These are phyloP conservation scores for Rhagium mordax DNA, from an alignment of 2,888 invertebrate species.

Conservation along the genomic window DNA sequence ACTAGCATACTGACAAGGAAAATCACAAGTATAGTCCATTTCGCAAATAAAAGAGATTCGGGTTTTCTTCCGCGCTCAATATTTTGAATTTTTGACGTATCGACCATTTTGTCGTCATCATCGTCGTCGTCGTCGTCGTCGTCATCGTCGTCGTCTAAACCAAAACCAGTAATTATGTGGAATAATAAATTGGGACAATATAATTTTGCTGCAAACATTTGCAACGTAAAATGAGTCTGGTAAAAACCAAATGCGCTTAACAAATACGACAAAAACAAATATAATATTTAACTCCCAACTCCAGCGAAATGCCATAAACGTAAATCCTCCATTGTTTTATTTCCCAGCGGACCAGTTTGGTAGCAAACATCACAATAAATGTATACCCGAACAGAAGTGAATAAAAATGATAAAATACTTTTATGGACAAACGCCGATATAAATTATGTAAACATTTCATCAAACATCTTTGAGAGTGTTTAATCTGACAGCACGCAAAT, in stretches of 20 bases:
- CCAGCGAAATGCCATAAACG: conserved; percentile 55
- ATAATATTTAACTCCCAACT: conserved; percentile 53
- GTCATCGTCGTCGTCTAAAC: too few relatives aligned
- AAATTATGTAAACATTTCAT: background rate
- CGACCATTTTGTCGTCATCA: too few relatives aligned
- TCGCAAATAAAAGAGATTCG: too few relatives aligned
- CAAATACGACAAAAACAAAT: conserved; percentile 35
- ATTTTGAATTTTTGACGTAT: too few relatives aligned
- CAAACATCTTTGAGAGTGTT: too few relatives aligned
- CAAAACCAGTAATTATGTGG: too few relatives aligned
- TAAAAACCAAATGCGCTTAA: background rate
- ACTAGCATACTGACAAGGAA: too few relatives aligned
- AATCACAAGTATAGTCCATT: too few relatives aligned
- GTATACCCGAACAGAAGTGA: conserved; percentile 38
- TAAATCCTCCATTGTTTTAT: conserved; percentile 60
- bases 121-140: too few relatives aligned
- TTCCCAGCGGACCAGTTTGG: conserved; percentile 54
- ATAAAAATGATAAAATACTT: conserved; percentile 12
- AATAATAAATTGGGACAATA: background rate
- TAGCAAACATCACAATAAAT: conserved; percentile 56
- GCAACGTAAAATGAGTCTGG: background rate
- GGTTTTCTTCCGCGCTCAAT: too few relatives aligned
- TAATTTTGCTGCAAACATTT: background rate
- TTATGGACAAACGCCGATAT: background rate
- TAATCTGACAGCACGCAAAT: too few relatives aligned